These are phyloP conservation scores for Epinephelus awoara DNA, from an alignment of 2,797 vertebrate genomes.

Conservation along the genomic window DNA sequence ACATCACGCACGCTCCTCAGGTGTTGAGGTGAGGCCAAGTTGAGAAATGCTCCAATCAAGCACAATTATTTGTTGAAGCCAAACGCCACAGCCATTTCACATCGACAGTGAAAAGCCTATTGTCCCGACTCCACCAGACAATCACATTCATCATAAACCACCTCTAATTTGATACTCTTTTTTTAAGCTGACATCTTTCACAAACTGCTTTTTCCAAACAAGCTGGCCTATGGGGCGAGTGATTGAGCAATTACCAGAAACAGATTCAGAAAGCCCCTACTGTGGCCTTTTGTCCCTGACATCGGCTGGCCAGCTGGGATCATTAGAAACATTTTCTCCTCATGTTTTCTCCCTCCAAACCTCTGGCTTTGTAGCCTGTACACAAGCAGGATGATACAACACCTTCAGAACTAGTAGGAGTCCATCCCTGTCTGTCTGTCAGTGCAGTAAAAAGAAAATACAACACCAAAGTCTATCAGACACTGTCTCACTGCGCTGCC, in stretches of 20 bases:
- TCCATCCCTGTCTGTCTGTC: slow-evolving; percentile 56
- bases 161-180: slow-evolving; percentile 62
- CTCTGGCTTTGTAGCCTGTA: slow-evolving; percentile 59
- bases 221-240: slow-evolving; percentile 56
- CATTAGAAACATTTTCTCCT: slow-evolving; percentile 71
- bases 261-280: slow-evolving; percentile 61
- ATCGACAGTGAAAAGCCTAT: slow-evolving; percentile 60
- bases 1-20: slow-evolving; percentile 36
- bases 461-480: slow-evolving; percentile 71
- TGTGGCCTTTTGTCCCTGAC: slow-evolving; percentile 65
- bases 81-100: slow-evolving; percentile 54
- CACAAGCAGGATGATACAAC: slow-evolving; percentile 54
- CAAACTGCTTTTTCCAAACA: slow-evolving; percentile 55
- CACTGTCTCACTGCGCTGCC: slow-evolving; percentile 71
- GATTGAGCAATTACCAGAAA: slow-evolving; percentile 81
- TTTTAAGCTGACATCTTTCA: slow-evolving; percentile 51
- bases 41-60: slow-evolving; percentile 71
- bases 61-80: slow-evolving; percentile 60
- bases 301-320: slow-evolving; percentile 56
- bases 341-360: slow-evolving; percentile 49
- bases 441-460: slow-evolving; percentile 32
- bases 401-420: slow-evolving; percentile 69
- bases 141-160: slow-evolving; percentile 62
- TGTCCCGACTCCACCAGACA: slow-evolving; percentile 55
- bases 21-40: slow-evolving; percentile 45